Base-by-base conservation (phyloP, 2,797 vertebrate genomes). In the Thaleichthys pacificus region DNA sequence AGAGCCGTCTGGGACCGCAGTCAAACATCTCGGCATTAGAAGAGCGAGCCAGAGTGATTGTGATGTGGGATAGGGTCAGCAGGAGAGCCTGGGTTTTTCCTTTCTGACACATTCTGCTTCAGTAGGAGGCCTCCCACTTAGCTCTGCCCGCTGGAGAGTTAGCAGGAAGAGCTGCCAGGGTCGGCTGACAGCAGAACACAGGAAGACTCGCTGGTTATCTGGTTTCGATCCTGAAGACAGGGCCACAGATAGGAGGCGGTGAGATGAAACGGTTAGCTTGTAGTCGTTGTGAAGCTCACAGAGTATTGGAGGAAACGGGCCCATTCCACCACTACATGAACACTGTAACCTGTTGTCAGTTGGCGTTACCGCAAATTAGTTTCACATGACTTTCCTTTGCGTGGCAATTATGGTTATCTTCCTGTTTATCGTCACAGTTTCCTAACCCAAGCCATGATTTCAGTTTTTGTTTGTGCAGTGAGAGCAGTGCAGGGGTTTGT, bases 81-180 rank as follows among this genome's bases (percentile, higher is more conserved):
- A 24, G 65, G 42, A 11, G 24, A 49, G 14, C 4, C 35, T 56
- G 1, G 26, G 22, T 2, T 24, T 9, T 6, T 35, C 5, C 32
- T 30, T 30, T 19, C 12, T 28, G 24, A 75, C 42, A 61, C n/a
- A 66, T 21, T 80, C 70, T 79, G 42, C 67, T 74, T 64, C 79
- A 76, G 72, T 77, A 69, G 80, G 80, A 87, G 85, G 76, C 85
- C 80, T 71, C 79, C 86, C 83, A 83, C 84, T 73, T 24, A 70
- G 67, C 72, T 63, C 74, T 77, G 76, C 80, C 76, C 76, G 77
- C 77, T 80, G 72, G 66, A 72, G 74, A 70, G 74, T 79, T 84
- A 79, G 78, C 83, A 82, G 77, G 58, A 70, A 71, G 57, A 76
- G 54, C 54, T 65, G 61, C 58, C 64, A 51, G 26, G 73, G 62